Conservation (phyloP, 2,888 invertebrate genomes). For the Acleris literana region DNA sequence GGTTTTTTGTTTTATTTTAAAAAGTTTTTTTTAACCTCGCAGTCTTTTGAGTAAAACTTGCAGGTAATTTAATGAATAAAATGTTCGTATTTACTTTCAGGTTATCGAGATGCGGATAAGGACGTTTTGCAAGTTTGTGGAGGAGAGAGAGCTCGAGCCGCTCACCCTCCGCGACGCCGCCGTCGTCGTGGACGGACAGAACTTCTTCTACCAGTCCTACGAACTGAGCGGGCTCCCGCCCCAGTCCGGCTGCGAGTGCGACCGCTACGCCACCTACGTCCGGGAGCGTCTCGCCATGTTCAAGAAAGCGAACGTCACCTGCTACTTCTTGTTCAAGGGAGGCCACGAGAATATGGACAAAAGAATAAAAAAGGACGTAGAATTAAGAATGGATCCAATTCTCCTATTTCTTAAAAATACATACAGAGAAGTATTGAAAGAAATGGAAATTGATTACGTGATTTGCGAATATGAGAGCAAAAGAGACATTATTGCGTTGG, state of each 20-base stretch:
- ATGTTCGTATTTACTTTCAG: slow-evolving; percentile 4
- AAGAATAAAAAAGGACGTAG: slow-evolving; percentile 32
- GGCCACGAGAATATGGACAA: slow-evolving; percentile 43
- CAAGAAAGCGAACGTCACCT: slow-evolving; percentile 50
- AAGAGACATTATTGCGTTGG: slow-evolving; percentile 52
- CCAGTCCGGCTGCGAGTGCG: slow-evolving; percentile 50
- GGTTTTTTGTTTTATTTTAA: too few species aligned
- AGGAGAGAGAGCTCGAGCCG: slow-evolving; percentile 11
- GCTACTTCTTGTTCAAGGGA: slow-evolving; percentile 55
- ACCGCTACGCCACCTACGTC: slow-evolving; percentile 48
- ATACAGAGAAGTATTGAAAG: slow-evolving; percentile 49
- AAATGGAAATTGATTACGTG: slow-evolving; percentile 49
- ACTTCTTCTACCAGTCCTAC: slow-evolving; percentile 48
- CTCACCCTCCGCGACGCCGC: slow-evolving; percentile 42
- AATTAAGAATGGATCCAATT: slow-evolving; percentile 39
- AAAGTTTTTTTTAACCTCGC: too few species aligned
- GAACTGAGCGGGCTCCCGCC: slow-evolving; percentile 39
- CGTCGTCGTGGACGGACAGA: slow-evolving; percentile 56
- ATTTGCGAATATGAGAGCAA: slow-evolving; percentile 48
- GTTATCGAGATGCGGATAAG: slow-evolving; percentile 22
- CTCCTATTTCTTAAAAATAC: slow-evolving; percentile 47
- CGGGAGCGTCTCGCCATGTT: slow-evolving; percentile 45
- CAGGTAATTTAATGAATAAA: background rate
- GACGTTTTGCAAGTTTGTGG: slow-evolving; percentile 20
- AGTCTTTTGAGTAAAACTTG: too few species aligned